Evolutionary conservation across 2,113 vertebrate genomes (phyloP).

Genomic region (Poeciliopsis retropinna): DNA sequence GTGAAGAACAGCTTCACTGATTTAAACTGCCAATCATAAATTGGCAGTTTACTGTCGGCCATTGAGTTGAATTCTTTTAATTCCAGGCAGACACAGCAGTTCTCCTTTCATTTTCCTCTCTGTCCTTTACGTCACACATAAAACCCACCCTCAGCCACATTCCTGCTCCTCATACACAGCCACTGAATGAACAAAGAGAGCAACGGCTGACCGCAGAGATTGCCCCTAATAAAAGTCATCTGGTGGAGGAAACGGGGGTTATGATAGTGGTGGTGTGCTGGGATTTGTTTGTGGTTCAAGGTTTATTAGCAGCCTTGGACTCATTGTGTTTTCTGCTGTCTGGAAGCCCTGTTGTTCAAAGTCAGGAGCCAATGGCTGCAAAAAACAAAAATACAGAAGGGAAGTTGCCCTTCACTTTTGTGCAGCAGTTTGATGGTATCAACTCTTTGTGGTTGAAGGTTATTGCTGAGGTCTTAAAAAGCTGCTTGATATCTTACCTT

Average conservation of each 20-base stretch:
- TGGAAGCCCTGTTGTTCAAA: slow-evolving; percentile 55
- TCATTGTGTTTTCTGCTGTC: slow-evolving; percentile 60
- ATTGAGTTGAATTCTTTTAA: slow-evolving; percentile 48
- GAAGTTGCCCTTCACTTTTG: background rate
- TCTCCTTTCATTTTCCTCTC: slow-evolving; percentile 56
- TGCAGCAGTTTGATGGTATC: background rate
- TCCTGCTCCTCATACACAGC: slow-evolving; percentile 16
- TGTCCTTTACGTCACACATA: slow-evolving; percentile 33
- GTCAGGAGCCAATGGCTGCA: slow-evolving; percentile 28
- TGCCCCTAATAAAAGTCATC: slow-evolving; percentile 71
- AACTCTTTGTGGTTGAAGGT: background rate
- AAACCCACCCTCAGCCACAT: slow-evolving; percentile 15
- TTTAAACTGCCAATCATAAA: too few species aligned
- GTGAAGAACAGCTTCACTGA: background rate
- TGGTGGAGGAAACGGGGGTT: slow-evolving; percentile 50
- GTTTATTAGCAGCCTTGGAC: slow-evolving; percentile 77
- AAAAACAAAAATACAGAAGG: background rate
- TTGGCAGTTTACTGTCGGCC: slow-evolving; percentile 62
- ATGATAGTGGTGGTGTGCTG: slow-evolving; percentile 37
- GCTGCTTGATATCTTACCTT: background rate
- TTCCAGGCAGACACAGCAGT: slow-evolving; percentile 55
- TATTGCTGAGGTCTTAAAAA: background rate
- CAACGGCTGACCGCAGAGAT: slow-evolving; percentile 66
- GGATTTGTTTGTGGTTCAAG: slow-evolving; percentile 71
- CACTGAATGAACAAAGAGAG: slow-evolving; percentile 31